Percentiles rank a stretch among this genome's conserved stretches.
phyloP scores from a whole-genome alignment of 2,888 invertebrate species.

The Eulithis testata region DNA sequence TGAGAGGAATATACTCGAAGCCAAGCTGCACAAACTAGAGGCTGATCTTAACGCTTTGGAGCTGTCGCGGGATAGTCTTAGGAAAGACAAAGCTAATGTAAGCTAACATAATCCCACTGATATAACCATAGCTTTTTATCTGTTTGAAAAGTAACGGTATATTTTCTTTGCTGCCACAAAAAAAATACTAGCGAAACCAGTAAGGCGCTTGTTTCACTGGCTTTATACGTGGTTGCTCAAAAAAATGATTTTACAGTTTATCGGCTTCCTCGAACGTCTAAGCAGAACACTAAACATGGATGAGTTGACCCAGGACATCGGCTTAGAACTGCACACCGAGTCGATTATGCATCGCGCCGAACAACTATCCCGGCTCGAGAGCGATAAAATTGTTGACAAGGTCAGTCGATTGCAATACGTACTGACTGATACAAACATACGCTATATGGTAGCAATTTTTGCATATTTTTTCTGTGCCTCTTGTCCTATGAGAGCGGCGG shows the following conservation, averaged over 20 bases:
- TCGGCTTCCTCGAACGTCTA: conserved; percentile 92
- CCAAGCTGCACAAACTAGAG: conserved; percentile 91
- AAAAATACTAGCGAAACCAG: too few species aligned
- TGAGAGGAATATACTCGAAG: conserved; percentile 89
- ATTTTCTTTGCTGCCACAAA: too few species aligned
- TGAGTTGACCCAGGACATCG: conserved; percentile 91
- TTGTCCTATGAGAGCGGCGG: conserved; percentile 23
- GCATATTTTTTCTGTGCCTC: not conserved
- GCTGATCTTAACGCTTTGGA: conserved; percentile 91
- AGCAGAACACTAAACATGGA: conserved; percentile 94
- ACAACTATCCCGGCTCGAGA: conserved; percentile 91
- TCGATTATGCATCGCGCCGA: conserved; percentile 93
- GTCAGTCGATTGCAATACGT: conserved; percentile 72
- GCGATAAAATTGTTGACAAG: conserved; percentile 93
- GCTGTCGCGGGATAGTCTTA: conserved; percentile 88
- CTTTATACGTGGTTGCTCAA: too few species aligned
- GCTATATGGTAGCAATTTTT: not conserved
- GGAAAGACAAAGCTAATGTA: conserved; percentile 91
- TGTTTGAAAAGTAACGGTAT: too few species aligned
- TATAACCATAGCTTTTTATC: too few species aligned
- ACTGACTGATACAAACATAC: not conserved
- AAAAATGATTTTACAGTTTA: conserved; percentile 79
- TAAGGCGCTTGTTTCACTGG: too few species aligned
- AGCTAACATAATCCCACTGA: conserved; percentile 50
- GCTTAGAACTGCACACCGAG: conserved; percentile 92